phyloP scores from a whole-genome alignment of 1,140 invertebrate genomes.

The Apis cerana region DNA sequence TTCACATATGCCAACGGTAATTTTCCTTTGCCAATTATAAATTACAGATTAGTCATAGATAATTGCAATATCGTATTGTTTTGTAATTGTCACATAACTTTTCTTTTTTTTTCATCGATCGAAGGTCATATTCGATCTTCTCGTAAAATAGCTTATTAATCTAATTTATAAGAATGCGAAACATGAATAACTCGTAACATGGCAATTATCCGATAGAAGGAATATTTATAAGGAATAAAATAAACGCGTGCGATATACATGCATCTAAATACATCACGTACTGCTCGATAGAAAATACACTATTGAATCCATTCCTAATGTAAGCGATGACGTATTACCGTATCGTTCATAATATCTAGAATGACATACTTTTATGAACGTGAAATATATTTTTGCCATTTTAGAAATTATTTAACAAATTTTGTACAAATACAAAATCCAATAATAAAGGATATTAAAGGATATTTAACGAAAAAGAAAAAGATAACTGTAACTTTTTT shows the following conservation, averaged over 20 bases:
- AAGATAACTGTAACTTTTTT: neutral
- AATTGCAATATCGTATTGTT: no score
- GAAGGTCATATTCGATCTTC: no score
- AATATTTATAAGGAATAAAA: neutral
- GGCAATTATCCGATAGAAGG: no score
- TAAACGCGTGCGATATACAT: neutral
- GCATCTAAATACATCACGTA: neutral
- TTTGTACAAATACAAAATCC: neutral
- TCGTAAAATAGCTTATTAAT: no score
- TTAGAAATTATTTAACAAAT: neutral
- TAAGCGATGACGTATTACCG: conserved; percentile 4
- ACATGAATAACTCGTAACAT: no score
- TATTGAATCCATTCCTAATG: conserved; percentile 4
- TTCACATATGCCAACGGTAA: no score
- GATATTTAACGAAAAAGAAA: neutral
- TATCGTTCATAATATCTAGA: neutral
- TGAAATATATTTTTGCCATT: neutral
- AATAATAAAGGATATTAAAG: neutral
- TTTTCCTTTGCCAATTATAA: no score
- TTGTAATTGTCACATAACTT: no score
- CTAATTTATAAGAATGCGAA: no score
- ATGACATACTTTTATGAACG: neutral
- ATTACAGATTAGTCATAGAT: no score
- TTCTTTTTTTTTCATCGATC: no score
- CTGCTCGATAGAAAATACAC: conserved; percentile 1